phyloP scores from a whole-genome alignment of 2,797 vertebrate genomes.

The Taeniopygia guttata region DNA sequence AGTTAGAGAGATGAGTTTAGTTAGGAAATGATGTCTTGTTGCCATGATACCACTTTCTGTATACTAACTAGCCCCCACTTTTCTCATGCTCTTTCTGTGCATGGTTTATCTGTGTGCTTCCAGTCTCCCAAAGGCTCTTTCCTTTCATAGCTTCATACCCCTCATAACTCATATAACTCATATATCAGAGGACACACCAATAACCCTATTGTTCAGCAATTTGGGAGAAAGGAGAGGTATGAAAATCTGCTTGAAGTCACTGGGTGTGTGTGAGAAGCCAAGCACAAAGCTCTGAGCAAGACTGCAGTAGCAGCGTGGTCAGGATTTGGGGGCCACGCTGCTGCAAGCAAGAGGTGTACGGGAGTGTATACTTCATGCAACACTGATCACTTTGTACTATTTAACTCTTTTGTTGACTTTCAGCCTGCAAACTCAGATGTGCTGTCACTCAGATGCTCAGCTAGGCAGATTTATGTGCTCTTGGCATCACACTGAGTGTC shows the following conservation, averaged over 20 bases:
- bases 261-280: neutral
- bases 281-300: neutral
- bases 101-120: neutral
- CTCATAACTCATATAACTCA: neutral
- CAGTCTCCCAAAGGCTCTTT: neutral
- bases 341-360: neutral
- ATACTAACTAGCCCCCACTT: neutral
- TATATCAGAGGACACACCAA: neutral
- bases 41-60: neutral
- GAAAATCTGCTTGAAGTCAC: neutral
- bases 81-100: neutral
- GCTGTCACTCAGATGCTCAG: slow-evolving; percentile 14
- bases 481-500: neutral
- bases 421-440: neutral
- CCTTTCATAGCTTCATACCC: neutral
- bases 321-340: neutral
- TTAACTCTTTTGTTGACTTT: slow-evolving; percentile 13
- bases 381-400: neutral
- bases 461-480: neutral
- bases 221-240: neutral
- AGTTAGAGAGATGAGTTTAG: neutral
- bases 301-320: fast-evolving
- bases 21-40: neutral
- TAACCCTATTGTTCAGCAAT: neutral
- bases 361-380: neutral